Percentiles rank a stretch among this genome's conserved stretches.
Conservation (phyloP, 2,113 vertebrate genomes). For the Manacus vitellinus region DNA sequence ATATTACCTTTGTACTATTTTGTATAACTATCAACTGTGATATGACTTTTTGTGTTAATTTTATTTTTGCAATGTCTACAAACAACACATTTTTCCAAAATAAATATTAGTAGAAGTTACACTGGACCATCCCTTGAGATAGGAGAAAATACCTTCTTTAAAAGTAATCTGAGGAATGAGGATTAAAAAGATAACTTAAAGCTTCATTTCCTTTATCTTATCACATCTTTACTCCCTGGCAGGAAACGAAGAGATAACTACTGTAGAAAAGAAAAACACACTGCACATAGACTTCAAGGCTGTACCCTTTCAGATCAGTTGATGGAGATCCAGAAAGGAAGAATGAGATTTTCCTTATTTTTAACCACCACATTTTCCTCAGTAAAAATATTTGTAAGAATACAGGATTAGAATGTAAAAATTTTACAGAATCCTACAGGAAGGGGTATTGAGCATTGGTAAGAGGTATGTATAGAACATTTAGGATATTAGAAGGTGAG, state of each 20-base stretch:
- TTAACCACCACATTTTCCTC: not conserved
- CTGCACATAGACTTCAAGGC: conserved; percentile 29
- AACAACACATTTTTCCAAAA: conserved; percentile 27
- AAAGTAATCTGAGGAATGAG: conserved; percentile 75
- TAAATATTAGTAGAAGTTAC: conserved; percentile 45
- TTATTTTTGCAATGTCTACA: conserved; percentile 20
- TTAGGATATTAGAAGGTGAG: not conserved
- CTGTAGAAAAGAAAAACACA: conserved; percentile 51
- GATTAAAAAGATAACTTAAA: conserved; percentile 78
- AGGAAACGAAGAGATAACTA: conserved; percentile 58
- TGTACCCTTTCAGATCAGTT: not conserved
- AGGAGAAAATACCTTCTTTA: conserved; percentile 68
- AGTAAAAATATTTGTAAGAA: not conserved
- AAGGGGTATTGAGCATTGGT: not conserved
- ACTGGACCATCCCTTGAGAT: conserved; percentile 67
- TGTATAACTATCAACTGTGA: conserved; percentile 4
- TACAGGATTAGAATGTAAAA: not conserved
- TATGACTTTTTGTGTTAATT: not conserved
- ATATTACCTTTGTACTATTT: conserved; percentile 11
- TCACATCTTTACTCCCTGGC: conserved; percentile 67
- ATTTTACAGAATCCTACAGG: not conserved
- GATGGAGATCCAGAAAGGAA: not conserved
- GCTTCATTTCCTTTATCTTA: conserved; percentile 79
- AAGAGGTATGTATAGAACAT: not conserved
- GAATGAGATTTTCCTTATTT: not conserved